Base-by-base conservation (phyloP, 2,888 invertebrate species). In the Cryptops parisi region DNA sequence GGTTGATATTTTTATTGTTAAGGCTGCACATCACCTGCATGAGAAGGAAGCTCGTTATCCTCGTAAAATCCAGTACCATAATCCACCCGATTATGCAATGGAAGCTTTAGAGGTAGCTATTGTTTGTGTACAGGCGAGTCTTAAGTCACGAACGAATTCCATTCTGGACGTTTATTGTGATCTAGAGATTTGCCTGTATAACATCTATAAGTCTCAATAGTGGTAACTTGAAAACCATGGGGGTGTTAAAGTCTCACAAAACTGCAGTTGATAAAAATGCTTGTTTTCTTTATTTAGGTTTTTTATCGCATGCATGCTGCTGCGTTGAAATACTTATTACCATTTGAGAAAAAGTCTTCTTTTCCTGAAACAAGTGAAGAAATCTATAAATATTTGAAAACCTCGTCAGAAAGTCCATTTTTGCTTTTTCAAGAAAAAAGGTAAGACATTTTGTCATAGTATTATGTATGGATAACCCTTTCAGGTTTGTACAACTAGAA, bases 21-120 rank as follows among this genome's bases (percentile, higher is more conserved):
- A 82, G 77, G 85, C 90, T 3, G 78, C 81, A 17, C 78, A 80
- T 62, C 78, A 81, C 64, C 72, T 93, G 17, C 78, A 82, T 62
- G 81, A 85, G 68, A 82, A 82, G 59, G 79, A 79, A 57, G 90
- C 90, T 0, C 78, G 78, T 6, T 91, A 91, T 70, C 90, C 91
- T 0, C 75, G 78, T 43, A 86, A 84, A 74, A 87, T 94, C 52
- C 82, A 80, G 62, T 91, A 89, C 64, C 83, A 78, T 63, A 81
- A 79, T 64, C 87, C 91, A 0, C 82, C 86, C 55, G 79, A 82
- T 65, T 72, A 87, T 46, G 80, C 90, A 15, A 80, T 94, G 46
- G 93, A 94, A 74, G 85, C 89, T 0, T 70, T 94, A 33, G 94
- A 94, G 72, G 69, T 72, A 56, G 60, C 74, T 33, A 33, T 15